Percentiles rank a stretch among this genome's conserved stretches.
Conservation (phyloP, 2,888 invertebrate species). For the Polietes domitor region DNA sequence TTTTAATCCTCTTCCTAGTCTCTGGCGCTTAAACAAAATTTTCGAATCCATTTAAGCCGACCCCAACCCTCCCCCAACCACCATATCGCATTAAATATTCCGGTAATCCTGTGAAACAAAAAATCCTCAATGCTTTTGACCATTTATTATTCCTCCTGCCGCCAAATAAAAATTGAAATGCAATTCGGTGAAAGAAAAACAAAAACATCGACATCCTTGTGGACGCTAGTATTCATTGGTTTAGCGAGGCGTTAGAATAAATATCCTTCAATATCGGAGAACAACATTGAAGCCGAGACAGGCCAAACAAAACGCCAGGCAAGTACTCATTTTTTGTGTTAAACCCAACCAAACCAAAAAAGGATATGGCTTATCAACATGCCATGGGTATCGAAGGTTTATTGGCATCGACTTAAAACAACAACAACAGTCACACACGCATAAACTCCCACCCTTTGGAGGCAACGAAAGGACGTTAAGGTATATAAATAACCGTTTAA, state of each 20-base stretch:
- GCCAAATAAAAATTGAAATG: constrained; percentile 9
- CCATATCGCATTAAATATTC: not conserved
- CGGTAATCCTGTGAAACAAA: not conserved
- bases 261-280: constrained; percentile 12
- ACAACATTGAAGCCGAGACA: not conserved
- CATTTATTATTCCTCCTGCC: constrained; percentile 19
- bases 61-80: too few relatives aligned
- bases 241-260: constrained; percentile 31
- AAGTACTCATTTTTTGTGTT: constrained; percentile 9
- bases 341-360: not conserved
- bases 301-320: not conserved
- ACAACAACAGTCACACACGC: not conserved
- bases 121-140: not conserved
- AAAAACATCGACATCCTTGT: not conserved
- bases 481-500: constrained; percentile 47
- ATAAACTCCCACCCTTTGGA: not conserved
- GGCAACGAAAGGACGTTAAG: not conserved
- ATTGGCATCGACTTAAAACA: constrained; percentile 30
- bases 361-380: constrained; percentile 47
- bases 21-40: too few relatives aligned
- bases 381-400: constrained; percentile 24
- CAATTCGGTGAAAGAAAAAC: constrained; percentile 10
- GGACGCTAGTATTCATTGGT: constrained; percentile 27
- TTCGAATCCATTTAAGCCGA: too few relatives aligned
- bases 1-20: too few relatives aligned